Percentiles rank a stretch among this genome's conserved stretches.
Conservation (phyloP, 1,140 invertebrate genomes). For the Ceratosolen fusciceps region DNA sequence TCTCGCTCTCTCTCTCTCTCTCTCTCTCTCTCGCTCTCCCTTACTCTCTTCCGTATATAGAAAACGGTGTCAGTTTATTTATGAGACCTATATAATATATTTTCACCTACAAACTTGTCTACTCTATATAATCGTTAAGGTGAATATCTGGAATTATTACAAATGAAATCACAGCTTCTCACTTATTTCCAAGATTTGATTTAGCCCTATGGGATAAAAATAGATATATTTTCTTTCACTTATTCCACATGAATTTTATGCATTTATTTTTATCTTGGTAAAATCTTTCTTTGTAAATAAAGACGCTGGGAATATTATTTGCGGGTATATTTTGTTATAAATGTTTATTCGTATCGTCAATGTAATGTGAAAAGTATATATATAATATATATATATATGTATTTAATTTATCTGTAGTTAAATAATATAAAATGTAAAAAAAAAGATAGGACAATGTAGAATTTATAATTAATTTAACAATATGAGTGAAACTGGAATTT, state of each 20-base stretch:
- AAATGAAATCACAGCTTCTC: conserved; percentile 12
- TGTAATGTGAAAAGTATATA: too few relatives aligned
- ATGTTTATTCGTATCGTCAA: too few relatives aligned
- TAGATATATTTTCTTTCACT: background rate
- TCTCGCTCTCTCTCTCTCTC: background rate
- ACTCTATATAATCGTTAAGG: conserved; percentile 51
- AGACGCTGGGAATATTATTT: conserved; percentile 2
- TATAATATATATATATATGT: background rate
- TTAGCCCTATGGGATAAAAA: background rate
- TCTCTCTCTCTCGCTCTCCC: background rate
- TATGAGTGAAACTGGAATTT: too few relatives aligned
- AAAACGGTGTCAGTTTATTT: conserved; percentile 63
- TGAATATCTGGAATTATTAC: background rate
- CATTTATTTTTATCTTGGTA: too few relatives aligned
- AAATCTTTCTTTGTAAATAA: conserved; percentile 56
- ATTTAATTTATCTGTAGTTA: background rate
- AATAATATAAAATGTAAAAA: background rate
- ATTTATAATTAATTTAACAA: background rate
- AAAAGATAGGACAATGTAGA: background rate
- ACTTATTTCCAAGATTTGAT: background rate
- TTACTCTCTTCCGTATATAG: conserved; percentile 48
- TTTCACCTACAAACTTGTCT: conserved; percentile 66
- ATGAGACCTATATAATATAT: conserved; percentile 65
- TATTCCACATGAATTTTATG: too few relatives aligned
- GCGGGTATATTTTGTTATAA: too few relatives aligned